These are phyloP conservation scores for Salmo trutta DNA, from an alignment of 2,797 vertebrate species.

Conservation along the genomic window DNA sequence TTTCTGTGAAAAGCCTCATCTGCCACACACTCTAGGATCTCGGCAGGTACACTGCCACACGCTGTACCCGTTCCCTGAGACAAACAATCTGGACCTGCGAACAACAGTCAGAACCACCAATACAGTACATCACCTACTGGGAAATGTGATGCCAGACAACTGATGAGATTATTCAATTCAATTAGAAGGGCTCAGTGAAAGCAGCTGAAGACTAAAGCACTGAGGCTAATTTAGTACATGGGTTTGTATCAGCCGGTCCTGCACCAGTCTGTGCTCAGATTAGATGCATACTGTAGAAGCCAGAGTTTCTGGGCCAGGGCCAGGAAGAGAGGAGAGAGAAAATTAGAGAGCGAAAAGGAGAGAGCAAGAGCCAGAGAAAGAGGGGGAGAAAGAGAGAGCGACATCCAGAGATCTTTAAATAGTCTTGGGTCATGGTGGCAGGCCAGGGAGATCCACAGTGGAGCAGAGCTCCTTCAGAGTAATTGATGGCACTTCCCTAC, in stretches of 20 bases:
- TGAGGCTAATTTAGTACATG: slow-evolving; percentile 29
- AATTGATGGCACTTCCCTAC: neutral
- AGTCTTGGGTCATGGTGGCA: neutral
- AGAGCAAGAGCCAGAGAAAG: neutral
- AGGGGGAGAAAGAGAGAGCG: neutral
- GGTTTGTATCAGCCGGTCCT: slow-evolving; percentile 25
- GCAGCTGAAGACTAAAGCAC: slow-evolving; percentile 8
- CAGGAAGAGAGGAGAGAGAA: neutral
- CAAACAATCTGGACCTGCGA: neutral
- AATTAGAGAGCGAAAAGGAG: neutral
- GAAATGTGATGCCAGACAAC: neutral
- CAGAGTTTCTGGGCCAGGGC: neutral
- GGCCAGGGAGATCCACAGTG: neutral
- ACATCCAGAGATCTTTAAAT: neutral
- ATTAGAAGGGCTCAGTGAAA: slow-evolving; percentile 18
- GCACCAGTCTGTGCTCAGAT: slow-evolving; percentile 19
- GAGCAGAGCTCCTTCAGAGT: neutral
- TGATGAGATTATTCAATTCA: slow-evolving; percentile 21
- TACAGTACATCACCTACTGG: neutral
- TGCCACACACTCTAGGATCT: neutral
- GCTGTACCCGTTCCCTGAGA: neutral
- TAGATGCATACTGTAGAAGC: neutral
- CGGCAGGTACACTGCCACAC: neutral
- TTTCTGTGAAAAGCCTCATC: neutral
- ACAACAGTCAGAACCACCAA: neutral